Percentiles rank a stretch among this genome's conserved stretches.
Conservation (phyloP, 2,113 vertebrate species). For the Mobula birostris region DNA sequence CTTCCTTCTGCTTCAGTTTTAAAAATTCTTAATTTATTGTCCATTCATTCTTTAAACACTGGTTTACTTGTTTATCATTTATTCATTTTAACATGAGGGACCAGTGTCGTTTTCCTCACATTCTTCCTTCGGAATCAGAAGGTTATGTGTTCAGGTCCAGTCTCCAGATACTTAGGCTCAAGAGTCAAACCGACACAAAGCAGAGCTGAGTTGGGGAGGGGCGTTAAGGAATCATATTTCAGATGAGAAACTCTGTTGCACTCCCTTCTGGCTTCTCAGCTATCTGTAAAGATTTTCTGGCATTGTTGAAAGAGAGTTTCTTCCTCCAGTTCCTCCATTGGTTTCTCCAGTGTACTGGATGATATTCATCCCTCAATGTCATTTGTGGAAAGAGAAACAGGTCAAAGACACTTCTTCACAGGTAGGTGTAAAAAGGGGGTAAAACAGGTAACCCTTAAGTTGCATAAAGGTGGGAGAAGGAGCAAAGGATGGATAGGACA, state of each 20-base stretch:
- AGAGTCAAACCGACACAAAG: neutral
- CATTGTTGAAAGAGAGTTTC: neutral
- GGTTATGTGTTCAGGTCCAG: neutral
- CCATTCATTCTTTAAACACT: neutral
- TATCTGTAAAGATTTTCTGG: neutral
- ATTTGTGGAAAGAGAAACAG: no score
- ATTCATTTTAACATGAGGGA: no score
- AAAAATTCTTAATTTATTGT: no score
- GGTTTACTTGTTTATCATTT: neutral
- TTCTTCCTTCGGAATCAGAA: neutral
- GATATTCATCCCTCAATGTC: neutral
- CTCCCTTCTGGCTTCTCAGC: neutral
- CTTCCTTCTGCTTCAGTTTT: no score
- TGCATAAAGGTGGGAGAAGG: no score
- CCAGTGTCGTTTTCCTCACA: no score
- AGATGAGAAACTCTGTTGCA: neutral
- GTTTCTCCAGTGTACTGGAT: neutral
- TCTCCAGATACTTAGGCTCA: neutral
- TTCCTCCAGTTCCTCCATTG: no score
- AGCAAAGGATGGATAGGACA: no score
- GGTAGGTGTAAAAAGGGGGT: no score
- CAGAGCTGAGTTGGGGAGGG: neutral
- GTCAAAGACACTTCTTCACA: no score
- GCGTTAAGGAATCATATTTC: neutral
- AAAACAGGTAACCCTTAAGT: no score